phyloP scores from a whole-genome alignment of 2,888 invertebrate genomes.

The Campoplex nolae region DNA sequence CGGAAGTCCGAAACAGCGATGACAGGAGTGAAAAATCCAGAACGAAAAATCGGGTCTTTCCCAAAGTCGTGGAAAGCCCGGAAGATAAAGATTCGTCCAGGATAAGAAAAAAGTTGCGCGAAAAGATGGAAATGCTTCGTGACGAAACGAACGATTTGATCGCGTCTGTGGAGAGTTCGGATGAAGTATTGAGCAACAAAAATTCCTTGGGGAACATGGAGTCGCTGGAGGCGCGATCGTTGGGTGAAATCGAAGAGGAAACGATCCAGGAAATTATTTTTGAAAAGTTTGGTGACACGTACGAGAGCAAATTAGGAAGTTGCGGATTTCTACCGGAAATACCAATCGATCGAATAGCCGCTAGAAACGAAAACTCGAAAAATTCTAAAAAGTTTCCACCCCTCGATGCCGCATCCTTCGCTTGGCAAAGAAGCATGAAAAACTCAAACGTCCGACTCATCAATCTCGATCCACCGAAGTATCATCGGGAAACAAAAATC shows the following conservation, averaged over 20 bases:
- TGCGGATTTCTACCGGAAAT: conserved; percentile 70
- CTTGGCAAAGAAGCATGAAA: conserved; percentile 72
- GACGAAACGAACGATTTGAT: conserved; percentile 75
- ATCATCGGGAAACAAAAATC: conserved; percentile 40
- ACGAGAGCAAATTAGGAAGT: background rate
- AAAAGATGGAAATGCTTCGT: conserved; percentile 72
- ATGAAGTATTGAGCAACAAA: conserved; percentile 7
- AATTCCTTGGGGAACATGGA: conserved; percentile 27
- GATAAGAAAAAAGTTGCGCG: conserved; percentile 41
- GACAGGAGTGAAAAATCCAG: background rate
- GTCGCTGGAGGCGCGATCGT: conserved; percentile 26
- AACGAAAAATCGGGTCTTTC: background rate
- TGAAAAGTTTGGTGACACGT: conserved; percentile 28
- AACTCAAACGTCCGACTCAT: conserved; percentile 71
- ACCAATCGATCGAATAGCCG: conserved; percentile 45
- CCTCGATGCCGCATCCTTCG: conserved; percentile 49
- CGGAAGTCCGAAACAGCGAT: background rate
- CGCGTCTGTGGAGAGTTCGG: conserved; percentile 72
- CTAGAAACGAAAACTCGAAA: conserved; percentile 38
- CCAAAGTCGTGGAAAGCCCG: conserved; percentile 4
- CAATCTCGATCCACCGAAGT: conserved; percentile 67
- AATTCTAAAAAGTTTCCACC: background rate
- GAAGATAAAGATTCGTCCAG: background rate
- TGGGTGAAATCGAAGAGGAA: conserved; percentile 68
- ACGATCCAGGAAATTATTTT: conserved; percentile 71